Evolutionary conservation across 37 sponge, comb jelly and placozoan genomes (phyloP).

Genomic region (Lycopodina hypogea): DNA sequence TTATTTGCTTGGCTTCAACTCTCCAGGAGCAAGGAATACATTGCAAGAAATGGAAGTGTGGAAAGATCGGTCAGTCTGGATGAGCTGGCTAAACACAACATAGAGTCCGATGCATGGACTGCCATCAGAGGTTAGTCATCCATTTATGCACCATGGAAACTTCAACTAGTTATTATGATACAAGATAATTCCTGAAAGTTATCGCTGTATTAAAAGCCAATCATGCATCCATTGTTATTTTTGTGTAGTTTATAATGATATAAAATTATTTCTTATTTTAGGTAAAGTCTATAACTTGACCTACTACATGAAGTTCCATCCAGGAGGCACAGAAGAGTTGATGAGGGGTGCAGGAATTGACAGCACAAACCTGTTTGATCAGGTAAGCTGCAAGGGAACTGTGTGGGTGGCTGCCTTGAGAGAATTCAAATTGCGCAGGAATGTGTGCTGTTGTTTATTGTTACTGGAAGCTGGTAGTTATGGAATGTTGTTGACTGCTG

Average conservation of each 20-base stretch:
- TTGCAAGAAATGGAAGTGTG: conserved; percentile 43
- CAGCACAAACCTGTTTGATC: conserved; percentile 84
- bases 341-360: conserved; percentile 93
- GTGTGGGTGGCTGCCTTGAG: no score
- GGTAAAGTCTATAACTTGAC: conserved; percentile 93
- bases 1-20: conserved; percentile 92
- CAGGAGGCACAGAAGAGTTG: conserved; percentile 89
- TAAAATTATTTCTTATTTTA: conserved; percentile 8
- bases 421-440: no score
- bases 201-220: not conserved
- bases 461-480: no score
- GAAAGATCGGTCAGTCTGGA: conserved; percentile 45
- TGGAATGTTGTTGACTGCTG: not conserved
- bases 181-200: not conserved
- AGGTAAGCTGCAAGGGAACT: no score
- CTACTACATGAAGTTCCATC: conserved; percentile 88
- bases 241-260: not conserved
- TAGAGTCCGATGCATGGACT: conserved; percentile 88
- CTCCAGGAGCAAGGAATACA: conserved; percentile 34
- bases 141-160: not conserved
- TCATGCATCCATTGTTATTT: no score
- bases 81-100: conserved; percentile 80
- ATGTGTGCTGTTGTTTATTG: no score
- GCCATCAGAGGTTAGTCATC: conserved; percentile 70
- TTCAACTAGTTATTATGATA: no score